Percentiles rank a stretch among this genome's conserved stretches.
Evolutionary conservation across 2,888 invertebrate species (phyloP).

Genomic region (Parnassius apollo): DNA sequence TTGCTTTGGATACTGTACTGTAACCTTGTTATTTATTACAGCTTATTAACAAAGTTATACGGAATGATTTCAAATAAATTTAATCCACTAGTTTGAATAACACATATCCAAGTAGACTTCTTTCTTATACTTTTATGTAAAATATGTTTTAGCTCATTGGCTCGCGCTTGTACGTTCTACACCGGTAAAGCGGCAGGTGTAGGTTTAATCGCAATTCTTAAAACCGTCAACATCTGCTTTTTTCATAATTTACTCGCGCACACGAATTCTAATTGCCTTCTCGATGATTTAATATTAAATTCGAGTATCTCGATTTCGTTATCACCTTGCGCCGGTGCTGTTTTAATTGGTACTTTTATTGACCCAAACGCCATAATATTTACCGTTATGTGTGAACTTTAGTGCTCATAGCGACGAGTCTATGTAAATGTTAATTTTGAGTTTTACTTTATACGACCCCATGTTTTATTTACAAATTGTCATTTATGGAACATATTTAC

Average conservation of each 20-base stretch:
- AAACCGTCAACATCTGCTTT: constrained; percentile 70
- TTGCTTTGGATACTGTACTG: too few species aligned
- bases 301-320: constrained; percentile 22
- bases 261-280: constrained; percentile 63
- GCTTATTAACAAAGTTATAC: too few species aligned
- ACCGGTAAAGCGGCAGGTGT: constrained; percentile 64
- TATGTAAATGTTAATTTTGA: too few species aligned
- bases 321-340: neutral
- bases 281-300: constrained; percentile 54
- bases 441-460: too few species aligned
- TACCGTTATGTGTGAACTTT: neutral
- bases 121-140: neutral
- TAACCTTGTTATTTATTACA: too few species aligned
- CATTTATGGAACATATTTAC: too few species aligned
- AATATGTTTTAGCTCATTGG: constrained; percentile 4
- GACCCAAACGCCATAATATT: neutral
- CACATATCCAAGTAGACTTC: too few species aligned
- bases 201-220: constrained; percentile 61
- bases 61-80: too few species aligned
- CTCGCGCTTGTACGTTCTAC: constrained; percentile 32
- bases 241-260: constrained; percentile 62
- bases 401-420: neutral
- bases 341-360: constrained; percentile 1
- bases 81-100: too few species aligned
- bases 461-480: too few species aligned